These are phyloP conservation scores for Leptinotarsa peninsularis DNA, from an alignment of 2,888 invertebrate genomes.

Conservation along the genomic window DNA sequence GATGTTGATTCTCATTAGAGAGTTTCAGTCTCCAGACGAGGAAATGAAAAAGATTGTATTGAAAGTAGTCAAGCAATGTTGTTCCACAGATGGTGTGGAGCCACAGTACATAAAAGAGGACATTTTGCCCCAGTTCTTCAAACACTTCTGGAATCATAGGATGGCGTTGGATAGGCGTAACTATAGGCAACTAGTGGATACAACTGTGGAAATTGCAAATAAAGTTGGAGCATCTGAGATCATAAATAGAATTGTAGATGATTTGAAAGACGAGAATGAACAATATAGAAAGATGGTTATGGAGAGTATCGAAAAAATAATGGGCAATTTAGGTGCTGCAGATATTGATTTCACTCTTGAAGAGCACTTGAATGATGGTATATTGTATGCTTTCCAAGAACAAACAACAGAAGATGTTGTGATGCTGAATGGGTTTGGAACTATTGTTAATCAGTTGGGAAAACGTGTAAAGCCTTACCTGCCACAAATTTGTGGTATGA, in stretches of 20 bases:
- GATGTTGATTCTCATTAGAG: slow-evolving; percentile 97
- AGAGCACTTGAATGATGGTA: slow-evolving; percentile 99
- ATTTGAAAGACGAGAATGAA: slow-evolving; percentile 99
- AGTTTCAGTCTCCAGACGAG: slow-evolving; percentile 99
- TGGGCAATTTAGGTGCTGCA: slow-evolving; percentile 96
- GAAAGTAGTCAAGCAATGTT: slow-evolving; percentile 99
- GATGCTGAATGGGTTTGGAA: slow-evolving; percentile 99
- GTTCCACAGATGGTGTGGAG: slow-evolving; percentile 99
- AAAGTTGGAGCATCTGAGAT: slow-evolving; percentile 99
- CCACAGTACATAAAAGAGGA: slow-evolving; percentile 99
- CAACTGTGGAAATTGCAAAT: slow-evolving; percentile 99
- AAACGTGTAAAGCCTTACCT: slow-evolving; percentile 98
- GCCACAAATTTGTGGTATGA: slow-evolving; percentile 99
- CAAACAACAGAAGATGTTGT: slow-evolving; percentile 99
- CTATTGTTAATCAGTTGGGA: slow-evolving; percentile 97
- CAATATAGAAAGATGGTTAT: slow-evolving; percentile 99
- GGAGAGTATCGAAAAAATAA: slow-evolving; percentile 99
- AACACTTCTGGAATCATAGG: slow-evolving; percentile 99
- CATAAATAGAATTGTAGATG: slow-evolving; percentile 97
- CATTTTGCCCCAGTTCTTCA: slow-evolving; percentile 97
- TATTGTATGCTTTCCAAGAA: slow-evolving; percentile 99
- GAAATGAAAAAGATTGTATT: slow-evolving; percentile 99
- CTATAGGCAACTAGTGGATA: slow-evolving; percentile 97
- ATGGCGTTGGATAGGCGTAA: slow-evolving; percentile 99
- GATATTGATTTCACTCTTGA: slow-evolving; percentile 98